Conservation (phyloP, 1,140 invertebrate genomes). For the Pseudomyrmex sp. region DNA sequence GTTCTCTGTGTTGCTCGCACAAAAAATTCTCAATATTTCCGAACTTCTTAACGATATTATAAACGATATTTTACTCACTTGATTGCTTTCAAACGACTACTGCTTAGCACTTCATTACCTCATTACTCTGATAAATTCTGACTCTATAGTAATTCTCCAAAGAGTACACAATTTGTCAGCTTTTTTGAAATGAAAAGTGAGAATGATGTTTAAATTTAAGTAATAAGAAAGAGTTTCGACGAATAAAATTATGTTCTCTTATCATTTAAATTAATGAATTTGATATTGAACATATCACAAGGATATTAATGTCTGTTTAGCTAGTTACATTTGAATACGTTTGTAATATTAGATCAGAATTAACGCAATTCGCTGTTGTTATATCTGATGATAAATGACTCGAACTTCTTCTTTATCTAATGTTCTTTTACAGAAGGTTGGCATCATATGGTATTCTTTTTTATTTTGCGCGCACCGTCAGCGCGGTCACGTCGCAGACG, state of each 20-base stretch:
- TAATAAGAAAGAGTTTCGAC: neutral
- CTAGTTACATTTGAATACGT: neutral
- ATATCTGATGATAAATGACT: conserved; percentile 37
- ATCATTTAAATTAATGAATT: neutral
- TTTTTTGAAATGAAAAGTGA: conserved; percentile 21
- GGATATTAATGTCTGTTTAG: neutral
- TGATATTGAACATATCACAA: neutral
- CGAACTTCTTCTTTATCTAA: neutral
- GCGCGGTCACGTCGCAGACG: too few species aligned
- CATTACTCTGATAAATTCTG: conserved; percentile 43
- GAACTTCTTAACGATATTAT: conserved; percentile 16
- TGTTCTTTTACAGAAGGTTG: too few species aligned
- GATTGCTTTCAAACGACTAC: conserved; percentile 20
- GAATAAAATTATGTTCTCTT: neutral
- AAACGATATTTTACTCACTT: conserved; percentile 30
- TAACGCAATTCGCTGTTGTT: neutral
- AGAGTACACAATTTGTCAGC: conserved; percentile 33
- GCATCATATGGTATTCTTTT: too few species aligned
- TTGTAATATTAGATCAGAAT: neutral
- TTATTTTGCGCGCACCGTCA: too few species aligned
- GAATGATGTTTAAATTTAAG: neutral
- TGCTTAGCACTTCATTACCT: conserved; percentile 40
- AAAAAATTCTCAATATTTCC: neutral
- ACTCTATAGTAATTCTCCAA: neutral
- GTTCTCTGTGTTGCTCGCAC: neutral